A percentile compares a stretch with the other conserved stretches of the same genome.
These are phyloP conservation scores for Myiozetetes cayanensis DNA, from an alignment of 2,113 vertebrate genomes.

Conservation along the genomic window DNA sequence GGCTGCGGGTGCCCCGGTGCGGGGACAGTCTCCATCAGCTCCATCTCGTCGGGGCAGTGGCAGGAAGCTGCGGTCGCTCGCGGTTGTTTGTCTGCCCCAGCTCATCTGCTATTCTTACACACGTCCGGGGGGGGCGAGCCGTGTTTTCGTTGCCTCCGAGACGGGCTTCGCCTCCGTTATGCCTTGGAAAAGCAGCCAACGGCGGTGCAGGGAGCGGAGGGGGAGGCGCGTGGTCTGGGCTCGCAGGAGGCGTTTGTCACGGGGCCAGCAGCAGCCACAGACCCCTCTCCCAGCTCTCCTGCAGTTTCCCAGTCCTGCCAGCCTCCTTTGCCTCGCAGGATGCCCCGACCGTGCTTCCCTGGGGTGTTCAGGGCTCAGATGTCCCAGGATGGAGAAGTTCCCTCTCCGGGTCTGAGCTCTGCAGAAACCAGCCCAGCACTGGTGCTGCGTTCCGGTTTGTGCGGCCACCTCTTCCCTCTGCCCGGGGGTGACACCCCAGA, in stretches of 20 bases:
- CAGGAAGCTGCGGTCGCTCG: slow-evolving; percentile 1
- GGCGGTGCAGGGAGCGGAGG: not conserved
- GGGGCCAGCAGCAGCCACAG: not conserved
- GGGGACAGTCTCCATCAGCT: not conserved
- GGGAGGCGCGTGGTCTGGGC: fast-evolving
- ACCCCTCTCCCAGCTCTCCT: fast-evolving
- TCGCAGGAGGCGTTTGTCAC: not conserved
- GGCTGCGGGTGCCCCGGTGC: not conserved
- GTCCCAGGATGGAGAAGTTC: not conserved
- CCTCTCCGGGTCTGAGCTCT: not conserved
- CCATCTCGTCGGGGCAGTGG: not conserved
- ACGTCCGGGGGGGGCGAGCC: not conserved
- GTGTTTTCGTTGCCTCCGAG: not conserved
- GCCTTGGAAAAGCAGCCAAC: not conserved
- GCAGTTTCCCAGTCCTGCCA: not conserved
- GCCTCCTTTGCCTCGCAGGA: not conserved
- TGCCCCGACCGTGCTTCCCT: not conserved
- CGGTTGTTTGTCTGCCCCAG: not conserved
- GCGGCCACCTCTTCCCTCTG: fast-evolving
- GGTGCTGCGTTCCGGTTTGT: fast-evolving
- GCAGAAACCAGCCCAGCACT: not conserved
- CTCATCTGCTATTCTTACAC: slow-evolving; percentile 21
- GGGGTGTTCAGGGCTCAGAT: not conserved
- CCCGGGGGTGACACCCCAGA: not conserved
- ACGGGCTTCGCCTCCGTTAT: not conserved